A percentile compares a stretch with the other conserved stretches of the same genome.
Evolutionary conservation across 2,113 vertebrate species (phyloP).

Genomic region (Hipposideros armiger): DNA sequence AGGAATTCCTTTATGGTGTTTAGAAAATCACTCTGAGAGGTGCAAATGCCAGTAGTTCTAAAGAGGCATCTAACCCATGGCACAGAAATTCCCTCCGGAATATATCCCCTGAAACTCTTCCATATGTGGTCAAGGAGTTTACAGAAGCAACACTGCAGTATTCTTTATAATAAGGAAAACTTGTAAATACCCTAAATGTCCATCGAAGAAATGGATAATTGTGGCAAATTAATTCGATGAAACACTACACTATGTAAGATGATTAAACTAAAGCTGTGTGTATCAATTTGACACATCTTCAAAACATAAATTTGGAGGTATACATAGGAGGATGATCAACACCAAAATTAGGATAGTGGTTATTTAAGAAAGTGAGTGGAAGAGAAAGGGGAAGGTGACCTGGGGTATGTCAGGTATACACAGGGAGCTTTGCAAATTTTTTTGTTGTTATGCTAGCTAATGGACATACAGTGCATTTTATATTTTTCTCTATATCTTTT

Average conservation of each 20-base stretch:
- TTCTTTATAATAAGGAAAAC: neutral
- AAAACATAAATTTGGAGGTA: neutral
- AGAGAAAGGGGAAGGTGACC: neutral
- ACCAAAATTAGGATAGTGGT: neutral
- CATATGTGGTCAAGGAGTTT: neutral
- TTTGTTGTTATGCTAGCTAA: neutral
- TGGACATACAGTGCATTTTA: too few relatives aligned
- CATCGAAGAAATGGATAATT: neutral
- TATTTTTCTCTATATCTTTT: neutral
- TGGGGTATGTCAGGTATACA: fast-evolving
- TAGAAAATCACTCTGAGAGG: neutral
- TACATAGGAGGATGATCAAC: neutral
- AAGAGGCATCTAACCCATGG: neutral
- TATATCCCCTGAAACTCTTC: neutral
- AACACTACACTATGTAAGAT: neutral
- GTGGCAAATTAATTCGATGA: neutral
- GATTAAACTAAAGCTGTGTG: neutral
- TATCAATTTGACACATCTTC: neutral
- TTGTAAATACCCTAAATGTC: neutral
- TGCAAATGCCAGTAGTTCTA: neutral
- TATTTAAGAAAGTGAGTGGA: neutral
- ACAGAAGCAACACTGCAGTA: neutral
- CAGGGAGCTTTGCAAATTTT: neutral
- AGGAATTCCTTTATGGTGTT: neutral
- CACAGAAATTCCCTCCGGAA: neutral